Base-by-base conservation (phyloP, 2,888 invertebrate species). In the Cordylochernes scorpioides region DNA sequence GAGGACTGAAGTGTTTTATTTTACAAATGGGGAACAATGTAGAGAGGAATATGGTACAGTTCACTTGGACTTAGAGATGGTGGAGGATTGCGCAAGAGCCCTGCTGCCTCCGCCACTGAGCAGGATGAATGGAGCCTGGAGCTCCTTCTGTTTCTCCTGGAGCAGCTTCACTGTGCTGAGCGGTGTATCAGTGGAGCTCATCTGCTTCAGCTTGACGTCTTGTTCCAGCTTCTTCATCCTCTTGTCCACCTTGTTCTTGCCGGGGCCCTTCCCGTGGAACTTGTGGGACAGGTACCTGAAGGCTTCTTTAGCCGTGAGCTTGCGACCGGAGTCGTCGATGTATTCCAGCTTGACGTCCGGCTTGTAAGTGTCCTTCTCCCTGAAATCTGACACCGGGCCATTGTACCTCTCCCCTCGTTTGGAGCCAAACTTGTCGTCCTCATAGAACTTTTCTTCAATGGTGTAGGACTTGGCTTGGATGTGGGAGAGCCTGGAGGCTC, bases 211-310 rank as follows among this genome's bases (percentile, higher is more conserved):
- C 47, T 74, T 72, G 57, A 73, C 73, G 54, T 86, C 84, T 52
- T 91, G 88, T 46, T 82, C 74, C 39, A 68, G 63, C 56, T 94
- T 88, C 57, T 86, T 84, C 57, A 80, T 67, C 40, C 91, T 64
- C 51, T 97, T 97, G 57, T 97, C 94, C 45, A 66, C 64, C 59
- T 97, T 97, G 60, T 86, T 91, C 56, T 97, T 97, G 30, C 97
- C 94, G 13, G 94, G 88, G 2, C 88, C 88, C 59, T 97, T 94
- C 29, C 97, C 97, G 58, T 97, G 97, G 60, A 97, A 97, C 58
- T 91, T 86, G 55, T 91, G 94, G 15, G 84, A 86, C 30, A 94
- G 62, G 35, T 53, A 53, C 22, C 61, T 45, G 58, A 91, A 94
- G 27, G 97, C 94, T 60, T 97, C 94, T 56, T 97, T 97, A 32